Base-by-base conservation (phyloP, 2,797 vertebrate genomes). In the Premnoplex brunnescens region DNA sequence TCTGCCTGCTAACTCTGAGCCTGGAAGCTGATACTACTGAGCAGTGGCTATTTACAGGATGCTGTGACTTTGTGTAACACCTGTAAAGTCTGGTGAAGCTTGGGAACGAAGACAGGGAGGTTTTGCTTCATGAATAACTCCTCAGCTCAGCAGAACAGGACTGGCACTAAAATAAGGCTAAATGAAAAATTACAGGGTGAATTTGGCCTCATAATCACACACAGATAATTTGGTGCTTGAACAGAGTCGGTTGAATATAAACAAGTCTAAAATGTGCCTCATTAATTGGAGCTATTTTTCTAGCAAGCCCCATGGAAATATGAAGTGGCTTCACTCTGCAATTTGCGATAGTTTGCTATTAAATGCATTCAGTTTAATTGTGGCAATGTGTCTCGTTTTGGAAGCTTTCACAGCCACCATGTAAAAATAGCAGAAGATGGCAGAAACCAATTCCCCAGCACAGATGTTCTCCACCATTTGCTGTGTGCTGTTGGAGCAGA, bases 261-360 rank as follows among this genome's bases (percentile, higher is more conserved):
- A 96, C 89, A 92, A 96, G 67, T 36, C 76, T 92, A 82, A 63
- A 91, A 82, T 79, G 74, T 90, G 91, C 73, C 67, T 93, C 94
- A 95, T 94, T 97, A 96, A 94, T 96, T 90, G 55, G 63, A 94
- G 71, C 67, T 95, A 82, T 97, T 96, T 97, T 93, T 86, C 92
- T 74, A 91, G 88, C 63, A 88, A 93, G 59, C 71, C 83, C 67
- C 59, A 71, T 73, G 73, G 76, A 96, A 94, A 96, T 90, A 86
- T 86, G 89, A 96, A 96, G 94, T 94, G 89, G 88, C 39, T 94
- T 88, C 5, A 6, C 89, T 96, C 94, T 94, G 95, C 95, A 94
- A 85, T 96, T 94, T 94, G 83, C 0, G 0, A 92, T 73, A 23
- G 77, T 93, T 93, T 52, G 67, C 91, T 93, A 84, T 94, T 96